Evolutionary conservation across 2,888 invertebrate species (phyloP).

Genomic region (Hipparchia semele): DNA sequence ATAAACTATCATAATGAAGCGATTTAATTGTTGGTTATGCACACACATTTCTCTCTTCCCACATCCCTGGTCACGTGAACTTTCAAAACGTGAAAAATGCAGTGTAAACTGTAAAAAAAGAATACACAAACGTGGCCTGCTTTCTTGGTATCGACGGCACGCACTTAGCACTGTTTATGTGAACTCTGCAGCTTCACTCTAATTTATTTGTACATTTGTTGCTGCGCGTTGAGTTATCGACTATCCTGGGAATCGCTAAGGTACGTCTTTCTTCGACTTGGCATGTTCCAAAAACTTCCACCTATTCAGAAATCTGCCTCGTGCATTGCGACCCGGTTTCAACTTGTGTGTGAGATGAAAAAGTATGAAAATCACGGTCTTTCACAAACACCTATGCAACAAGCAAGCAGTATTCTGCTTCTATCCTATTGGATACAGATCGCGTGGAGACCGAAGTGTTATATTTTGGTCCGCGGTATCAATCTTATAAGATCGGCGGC

Average conservation of each 20-base stretch:
- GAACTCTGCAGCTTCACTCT: constrained; percentile 9
- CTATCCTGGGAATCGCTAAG: neutral
- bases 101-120: constrained; percentile 10
- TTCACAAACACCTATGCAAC: no score
- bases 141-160: constrained; percentile 8
- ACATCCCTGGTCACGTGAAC: neutral
- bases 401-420: no score
- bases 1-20: no score
- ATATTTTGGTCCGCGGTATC: no score
- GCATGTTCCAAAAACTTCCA: neutral
- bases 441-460: no score
- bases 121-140: constrained; percentile 7
- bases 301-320: neutral
- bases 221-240: neutral
- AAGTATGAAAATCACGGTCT: no score
- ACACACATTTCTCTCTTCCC: no score
- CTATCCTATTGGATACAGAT: no score
- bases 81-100: constrained; percentile 23
- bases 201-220: constrained; percentile 1
- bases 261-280: neutral
- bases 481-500: no score
- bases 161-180: constrained; percentile 7
- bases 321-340: no score
- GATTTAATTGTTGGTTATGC: no score
- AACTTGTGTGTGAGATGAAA: no score